Conservation (phyloP, 1,140 invertebrate genomes). For the Nylanderia fulva region DNA sequence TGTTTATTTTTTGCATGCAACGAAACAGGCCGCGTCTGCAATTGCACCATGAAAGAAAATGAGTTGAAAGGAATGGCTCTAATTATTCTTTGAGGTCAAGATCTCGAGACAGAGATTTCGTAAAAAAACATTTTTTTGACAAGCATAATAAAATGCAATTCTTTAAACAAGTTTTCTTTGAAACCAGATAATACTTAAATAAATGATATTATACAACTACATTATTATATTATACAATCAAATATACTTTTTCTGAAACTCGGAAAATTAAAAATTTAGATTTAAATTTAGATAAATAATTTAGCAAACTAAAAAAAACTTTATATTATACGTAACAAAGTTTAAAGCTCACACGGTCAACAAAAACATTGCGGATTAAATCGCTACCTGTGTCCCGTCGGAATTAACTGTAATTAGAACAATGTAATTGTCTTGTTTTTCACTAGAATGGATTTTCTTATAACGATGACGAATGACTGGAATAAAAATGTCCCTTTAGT, state of each 20-base stretch:
- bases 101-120: constrained; percentile 47
- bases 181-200: background rate
- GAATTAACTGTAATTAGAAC: constrained; percentile 38
- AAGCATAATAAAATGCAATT: background rate
- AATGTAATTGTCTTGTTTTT: constrained; percentile 27
- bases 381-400: background rate
- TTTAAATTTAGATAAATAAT: background rate
- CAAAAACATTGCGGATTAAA: background rate
- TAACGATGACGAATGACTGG: constrained; percentile 37
- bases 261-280: constrained; percentile 1
- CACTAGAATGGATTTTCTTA: background rate
- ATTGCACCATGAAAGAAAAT: constrained; percentile 62
- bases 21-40: constrained; percentile 45
- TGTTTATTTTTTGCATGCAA: constrained; percentile 46
- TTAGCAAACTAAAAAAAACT: background rate
- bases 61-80: constrained; percentile 66
- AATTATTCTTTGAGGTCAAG: constrained; percentile 53
- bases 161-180: background rate
- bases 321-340: background rate
- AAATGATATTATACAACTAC: background rate
- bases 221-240: background rate
- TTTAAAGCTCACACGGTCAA: background rate
- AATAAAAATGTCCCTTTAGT: constrained; percentile 33
- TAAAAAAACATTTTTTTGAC: constrained; percentile 51
- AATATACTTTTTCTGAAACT: background rate